Conservation (phyloP, 2,888 invertebrate species). For the Odontomyia ornata region DNA sequence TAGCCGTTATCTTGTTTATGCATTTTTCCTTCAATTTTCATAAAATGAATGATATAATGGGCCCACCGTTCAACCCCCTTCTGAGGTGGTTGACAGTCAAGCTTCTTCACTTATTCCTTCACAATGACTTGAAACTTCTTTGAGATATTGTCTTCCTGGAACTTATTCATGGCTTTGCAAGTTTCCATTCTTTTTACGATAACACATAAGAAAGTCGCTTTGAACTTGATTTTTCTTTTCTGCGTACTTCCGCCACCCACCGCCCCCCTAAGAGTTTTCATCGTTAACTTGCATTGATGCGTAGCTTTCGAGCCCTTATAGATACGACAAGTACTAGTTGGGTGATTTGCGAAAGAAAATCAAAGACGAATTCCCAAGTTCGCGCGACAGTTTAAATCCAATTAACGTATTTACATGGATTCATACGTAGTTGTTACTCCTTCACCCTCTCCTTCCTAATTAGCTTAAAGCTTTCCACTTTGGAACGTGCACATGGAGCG, state of each 20-base stretch:
- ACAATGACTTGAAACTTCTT: background rate
- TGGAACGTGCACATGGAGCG: background rate
- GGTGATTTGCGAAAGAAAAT: background rate
- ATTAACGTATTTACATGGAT: constrained; percentile 27
- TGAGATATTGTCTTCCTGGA: background rate
- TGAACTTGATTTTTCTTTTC: constrained; percentile 34
- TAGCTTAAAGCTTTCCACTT: constrained; percentile 29
- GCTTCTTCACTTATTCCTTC: background rate
- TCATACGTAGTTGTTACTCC: too few relatives aligned
- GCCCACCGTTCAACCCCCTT: background rate
- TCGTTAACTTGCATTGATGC: background rate
- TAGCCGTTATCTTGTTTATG: constrained; percentile 12
- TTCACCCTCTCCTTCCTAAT: background rate
- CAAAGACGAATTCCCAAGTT: constrained; percentile 5
- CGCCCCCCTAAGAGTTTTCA: background rate
- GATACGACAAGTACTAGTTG: too few relatives aligned
- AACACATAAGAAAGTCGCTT: background rate
- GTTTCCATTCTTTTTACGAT: background rate
- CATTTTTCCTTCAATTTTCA: constrained; percentile 1
- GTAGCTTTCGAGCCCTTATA: background rate
- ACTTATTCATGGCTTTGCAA: background rate
- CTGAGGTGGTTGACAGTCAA: background rate
- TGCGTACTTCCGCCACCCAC: constrained; percentile 9
- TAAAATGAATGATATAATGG: constrained; percentile 13
- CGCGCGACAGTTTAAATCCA: constrained; percentile 32